Evolutionary conservation across 1,140 invertebrate species (phyloP), one percentile per base, ranked within the genome.

Genomic region (Neodiprion lecontei): DNA sequence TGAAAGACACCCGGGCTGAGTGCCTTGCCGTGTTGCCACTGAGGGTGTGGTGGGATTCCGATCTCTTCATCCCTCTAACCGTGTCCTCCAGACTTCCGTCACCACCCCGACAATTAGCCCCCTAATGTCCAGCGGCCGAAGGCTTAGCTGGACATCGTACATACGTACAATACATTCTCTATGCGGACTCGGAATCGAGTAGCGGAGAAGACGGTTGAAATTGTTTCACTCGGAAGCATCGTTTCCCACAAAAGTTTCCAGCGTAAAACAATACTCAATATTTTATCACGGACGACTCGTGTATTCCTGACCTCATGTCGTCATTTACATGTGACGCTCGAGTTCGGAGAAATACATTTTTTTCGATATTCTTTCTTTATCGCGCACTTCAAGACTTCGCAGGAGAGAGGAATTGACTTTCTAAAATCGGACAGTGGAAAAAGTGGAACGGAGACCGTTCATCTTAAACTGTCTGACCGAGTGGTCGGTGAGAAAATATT

Each of bases 1-100:
- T 11, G 67, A 86, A 85, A 87, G 85, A 85, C 82, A 82, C 85
- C 83, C 83, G 80, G 82, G 81, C 80, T 87, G 84, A 86, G 85
- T 87, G 85, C 84, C 84, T 86, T 86, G 83, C 82, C 84, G 81
- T 86, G 84, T 86, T 83, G 50, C 50, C n/a, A 14, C 50, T 53
- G 50, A 53, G 50, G 10, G 48, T 53, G 66, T 40, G 80, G 76
- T 80, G 77, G 75, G 75, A 76, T 78, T 74, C 78, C 77, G 77
- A 76, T 80, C 80, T 74, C 76, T 78, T 81, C 79, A 72, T 75
- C 73, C 74, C 72, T 12, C 71, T 76, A 69, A 69, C 69, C 48
- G 74, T 69, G 67, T 61, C 47, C 67, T 65, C 73, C 50, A 77
- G 79, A 80, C 79, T 81, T 81, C 79, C 80, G 79, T 82, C 82